These are phyloP conservation scores for Scomber japonicus DNA, from an alignment of 2,113 vertebrate genomes.

Conservation along the genomic window DNA sequence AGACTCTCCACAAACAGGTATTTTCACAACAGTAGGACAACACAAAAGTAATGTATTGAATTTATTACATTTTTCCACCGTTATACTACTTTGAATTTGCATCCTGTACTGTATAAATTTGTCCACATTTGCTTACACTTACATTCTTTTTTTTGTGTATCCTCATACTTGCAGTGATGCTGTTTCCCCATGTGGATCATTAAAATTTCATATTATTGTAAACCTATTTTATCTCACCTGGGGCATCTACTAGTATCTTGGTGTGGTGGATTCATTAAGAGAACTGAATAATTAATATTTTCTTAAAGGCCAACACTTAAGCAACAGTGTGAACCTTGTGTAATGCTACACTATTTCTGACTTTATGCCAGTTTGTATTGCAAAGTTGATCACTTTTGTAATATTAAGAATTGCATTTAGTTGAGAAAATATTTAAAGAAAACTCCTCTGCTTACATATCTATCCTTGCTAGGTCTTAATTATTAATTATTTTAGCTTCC, in stretches of 20 bases:
- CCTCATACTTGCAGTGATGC: conserved; percentile 12
- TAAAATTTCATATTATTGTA: conserved; percentile 34
- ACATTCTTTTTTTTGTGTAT: background rate
- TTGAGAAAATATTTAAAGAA: background rate
- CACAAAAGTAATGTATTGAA: background rate
- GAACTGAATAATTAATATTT: conserved; percentile 42
- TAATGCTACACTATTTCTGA: background rate
- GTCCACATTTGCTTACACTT: conserved; percentile 4
- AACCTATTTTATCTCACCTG: conserved; percentile 44
- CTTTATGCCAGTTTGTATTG: background rate
- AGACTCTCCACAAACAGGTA: conserved; percentile 93
- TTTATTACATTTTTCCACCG: background rate
- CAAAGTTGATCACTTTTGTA: background rate
- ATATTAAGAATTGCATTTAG: background rate
- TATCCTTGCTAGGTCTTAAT: background rate
- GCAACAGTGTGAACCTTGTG: background rate
- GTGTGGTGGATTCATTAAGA: conserved; percentile 36
- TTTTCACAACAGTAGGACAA: background rate
- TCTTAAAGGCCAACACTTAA: conserved; percentile 27
- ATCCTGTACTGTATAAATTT: background rate
- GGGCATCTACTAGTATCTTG: conserved; percentile 12
- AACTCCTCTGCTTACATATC: background rate
- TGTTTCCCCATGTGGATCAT: conserved; percentile 8
- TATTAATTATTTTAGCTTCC: background rate
- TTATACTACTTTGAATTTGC: background rate